phyloP scores from a whole-genome alignment of 2,888 invertebrate genomes.

The Clanis bilineata region DNA sequence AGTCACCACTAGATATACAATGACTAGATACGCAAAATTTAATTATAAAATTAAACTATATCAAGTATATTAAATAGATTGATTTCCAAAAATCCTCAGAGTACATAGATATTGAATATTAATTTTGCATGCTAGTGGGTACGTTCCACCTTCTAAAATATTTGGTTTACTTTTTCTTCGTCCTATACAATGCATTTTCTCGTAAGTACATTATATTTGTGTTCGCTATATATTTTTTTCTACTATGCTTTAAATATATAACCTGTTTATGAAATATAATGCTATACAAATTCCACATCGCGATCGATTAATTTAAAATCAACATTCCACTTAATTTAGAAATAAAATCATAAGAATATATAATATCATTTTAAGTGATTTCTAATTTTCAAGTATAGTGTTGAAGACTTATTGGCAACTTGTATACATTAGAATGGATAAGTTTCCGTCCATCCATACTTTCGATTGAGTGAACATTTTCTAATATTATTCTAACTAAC shows the following conservation, averaged over 20 bases:
- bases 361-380: not conserved
- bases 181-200: not conserved
- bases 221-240: not conserved
- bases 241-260: not conserved
- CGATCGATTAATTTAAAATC: not conserved
- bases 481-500: not conserved
- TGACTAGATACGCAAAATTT: too few relatives aligned
- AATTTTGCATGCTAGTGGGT: too few relatives aligned
- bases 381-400: not conserved
- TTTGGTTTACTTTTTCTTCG: not conserved
- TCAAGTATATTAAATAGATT: too few relatives aligned
- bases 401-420: constrained; percentile 7
- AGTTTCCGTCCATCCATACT: constrained; percentile 7
- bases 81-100: too few relatives aligned
- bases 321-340: constrained; percentile 6
- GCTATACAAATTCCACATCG: not conserved
- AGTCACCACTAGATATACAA: too few relatives aligned
- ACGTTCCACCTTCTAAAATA: too few relatives aligned
- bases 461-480: not conserved
- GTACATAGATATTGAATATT: too few relatives aligned
- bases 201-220: not conserved
- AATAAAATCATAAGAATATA: not conserved
- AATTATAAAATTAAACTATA: too few relatives aligned
- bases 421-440: constrained; percentile 8
- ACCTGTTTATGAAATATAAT: not conserved